Evolutionary conservation across 2,888 invertebrate genomes (phyloP).

Genomic region (Parthenolecanium corni): DNA sequence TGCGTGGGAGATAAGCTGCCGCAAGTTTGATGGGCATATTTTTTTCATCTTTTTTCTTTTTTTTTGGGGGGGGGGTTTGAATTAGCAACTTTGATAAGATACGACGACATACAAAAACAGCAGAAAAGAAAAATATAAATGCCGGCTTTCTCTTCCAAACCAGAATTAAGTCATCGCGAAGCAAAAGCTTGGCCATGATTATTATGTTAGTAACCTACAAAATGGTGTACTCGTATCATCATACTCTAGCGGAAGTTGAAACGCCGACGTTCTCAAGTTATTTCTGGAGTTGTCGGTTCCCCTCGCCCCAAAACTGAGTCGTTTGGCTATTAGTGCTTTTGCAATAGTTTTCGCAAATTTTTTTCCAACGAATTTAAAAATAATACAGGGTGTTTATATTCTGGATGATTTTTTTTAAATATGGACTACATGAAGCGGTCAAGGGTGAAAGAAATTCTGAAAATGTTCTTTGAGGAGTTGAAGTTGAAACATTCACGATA

Average conservation of each 20-base stretch:
- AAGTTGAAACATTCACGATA: too few species aligned
- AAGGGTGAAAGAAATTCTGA: too few species aligned
- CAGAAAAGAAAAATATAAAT: not conserved
- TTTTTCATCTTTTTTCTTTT: too few species aligned
- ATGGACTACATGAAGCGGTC: too few species aligned
- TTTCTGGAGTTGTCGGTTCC: conserved; percentile 10
- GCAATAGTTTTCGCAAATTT: too few species aligned
- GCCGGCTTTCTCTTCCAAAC: conserved; percentile 1
- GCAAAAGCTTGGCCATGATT: not conserved
- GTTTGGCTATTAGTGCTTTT: not conserved
- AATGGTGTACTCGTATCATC: not conserved
- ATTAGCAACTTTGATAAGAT: conserved; percentile 11
- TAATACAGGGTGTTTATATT: too few species aligned
- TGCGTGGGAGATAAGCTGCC: not conserved
- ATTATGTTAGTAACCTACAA: conserved; percentile 13
- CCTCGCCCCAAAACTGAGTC: not conserved
- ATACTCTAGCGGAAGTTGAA: conserved; percentile 1
- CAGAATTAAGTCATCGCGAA: not conserved
- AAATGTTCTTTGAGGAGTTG: too few species aligned
- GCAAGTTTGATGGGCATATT: too few species aligned
- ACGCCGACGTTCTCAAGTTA: conserved; percentile 21
- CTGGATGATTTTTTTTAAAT: too few species aligned
- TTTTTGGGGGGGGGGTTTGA: conserved; percentile 4
- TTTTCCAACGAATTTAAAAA: too few species aligned
- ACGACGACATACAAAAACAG: not conserved